A percentile compares a stretch with the other conserved stretches of the same genome.
Evolutionary conservation across 2,888 invertebrate genomes (phyloP).

Genomic region (Heteromyza rotundicornis): DNA sequence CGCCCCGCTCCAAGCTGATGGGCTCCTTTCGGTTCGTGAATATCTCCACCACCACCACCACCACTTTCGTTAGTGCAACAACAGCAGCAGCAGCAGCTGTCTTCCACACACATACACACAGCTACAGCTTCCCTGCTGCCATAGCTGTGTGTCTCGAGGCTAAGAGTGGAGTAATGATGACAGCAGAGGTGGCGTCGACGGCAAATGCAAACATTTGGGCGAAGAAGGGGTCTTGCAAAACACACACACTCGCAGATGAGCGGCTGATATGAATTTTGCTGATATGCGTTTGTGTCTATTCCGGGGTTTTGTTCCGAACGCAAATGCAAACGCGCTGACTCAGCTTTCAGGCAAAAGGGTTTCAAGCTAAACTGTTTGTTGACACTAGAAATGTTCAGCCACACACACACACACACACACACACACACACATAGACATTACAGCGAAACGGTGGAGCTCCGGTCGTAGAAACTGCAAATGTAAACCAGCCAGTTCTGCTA

Average conservation of each 20-base stretch:
- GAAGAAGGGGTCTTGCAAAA: neutral
- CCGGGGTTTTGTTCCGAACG: neutral
- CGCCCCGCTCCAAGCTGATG: neutral
- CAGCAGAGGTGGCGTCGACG: neutral
- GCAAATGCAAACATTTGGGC: neutral
- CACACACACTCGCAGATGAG: neutral
- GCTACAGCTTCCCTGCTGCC: neutral
- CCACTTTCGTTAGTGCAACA: neutral
- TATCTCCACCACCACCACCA: neutral
- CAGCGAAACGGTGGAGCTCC: too few species aligned
- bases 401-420: neutral
- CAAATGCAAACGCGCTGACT: neutral
- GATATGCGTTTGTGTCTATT: neutral
- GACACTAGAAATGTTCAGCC: neutral
- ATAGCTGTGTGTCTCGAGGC: neutral
- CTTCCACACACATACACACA: too few species aligned
- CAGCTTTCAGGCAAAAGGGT: neutral
- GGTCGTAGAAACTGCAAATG: too few species aligned
- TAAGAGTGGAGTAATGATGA: neutral
- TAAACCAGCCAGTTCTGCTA: too few species aligned
- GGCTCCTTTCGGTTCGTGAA: neutral
- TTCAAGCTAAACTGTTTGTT: neutral
- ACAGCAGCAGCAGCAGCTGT: neutral
- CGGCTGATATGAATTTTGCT: constrained; percentile 2
- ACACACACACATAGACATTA: too few species aligned